Percentiles rank a stretch among this genome's conserved stretches.
Evolutionary conservation across 2,888 invertebrate species (phyloP).

Genomic region (Cinara cedri): DNA sequence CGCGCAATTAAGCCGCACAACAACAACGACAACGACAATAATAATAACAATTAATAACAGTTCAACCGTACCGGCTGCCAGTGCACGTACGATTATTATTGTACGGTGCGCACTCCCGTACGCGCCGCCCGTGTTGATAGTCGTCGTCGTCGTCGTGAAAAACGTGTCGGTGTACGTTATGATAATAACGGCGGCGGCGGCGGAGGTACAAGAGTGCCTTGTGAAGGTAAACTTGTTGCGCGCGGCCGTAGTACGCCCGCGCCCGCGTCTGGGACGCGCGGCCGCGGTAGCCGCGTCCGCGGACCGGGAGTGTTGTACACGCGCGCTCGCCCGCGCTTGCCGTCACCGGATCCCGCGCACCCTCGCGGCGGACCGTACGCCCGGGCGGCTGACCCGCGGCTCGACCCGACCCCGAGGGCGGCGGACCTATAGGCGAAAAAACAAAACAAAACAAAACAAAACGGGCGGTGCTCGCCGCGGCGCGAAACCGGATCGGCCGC

Average conservation of each 20-base stretch:
- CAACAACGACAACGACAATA: neutral
- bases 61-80: too few relatives aligned
- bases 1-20: too few relatives aligned
- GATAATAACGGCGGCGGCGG: constrained; percentile 4
- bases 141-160: constrained; percentile 21
- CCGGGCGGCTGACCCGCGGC: constrained; percentile 48
- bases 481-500: constrained; percentile 46
- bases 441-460: neutral
- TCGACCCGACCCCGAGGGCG: constrained; percentile 51
- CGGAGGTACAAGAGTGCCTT: constrained; percentile 29
- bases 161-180: constrained; percentile 53
- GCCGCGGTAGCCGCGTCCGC: constrained; percentile 3
- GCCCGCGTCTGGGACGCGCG: neutral
- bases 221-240: constrained; percentile 55
- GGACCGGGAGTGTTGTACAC: neutral
- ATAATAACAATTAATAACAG: neutral
- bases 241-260: neutral
- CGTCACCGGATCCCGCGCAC: constrained; percentile 24
- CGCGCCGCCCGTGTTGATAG: neutral
- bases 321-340: constrained; percentile 25
- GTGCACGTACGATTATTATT: too few relatives aligned
- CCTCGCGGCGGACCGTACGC: constrained; percentile 27
- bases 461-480: constrained; percentile 25
- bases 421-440: neutral
- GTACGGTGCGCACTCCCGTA: neutral